Evolutionary conservation across 2,797 vertebrate genomes (phyloP), one percentile per base, ranked within the genome.

Genomic region (Anguilla pacifica): DNA sequence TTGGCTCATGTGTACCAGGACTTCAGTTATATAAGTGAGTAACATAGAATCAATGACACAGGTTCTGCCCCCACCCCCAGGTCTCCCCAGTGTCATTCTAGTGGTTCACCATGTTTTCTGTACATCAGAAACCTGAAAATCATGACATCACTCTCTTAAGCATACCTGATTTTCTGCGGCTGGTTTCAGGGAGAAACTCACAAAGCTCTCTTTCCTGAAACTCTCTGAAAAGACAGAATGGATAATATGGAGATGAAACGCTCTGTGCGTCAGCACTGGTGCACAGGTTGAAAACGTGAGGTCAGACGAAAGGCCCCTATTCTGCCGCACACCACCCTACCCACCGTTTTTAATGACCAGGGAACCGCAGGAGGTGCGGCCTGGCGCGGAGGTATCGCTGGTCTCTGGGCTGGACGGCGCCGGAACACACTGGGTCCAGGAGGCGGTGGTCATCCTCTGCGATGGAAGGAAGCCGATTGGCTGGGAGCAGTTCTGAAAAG

Each of bases 401-500:
- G 92, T 96, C 91, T 95, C 96, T 0, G 95, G 95, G 87, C 94
- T 96, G 74, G 96, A 95, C 1, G 93, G 93, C 3, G 91, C 93
- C 0, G 55, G 93, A 0, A 93, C 95, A 83, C 95, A 93, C 2
- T 88, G 92, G 39, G 95, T 95, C 96, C 97, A 97, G 79, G 96
- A 95, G 9, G 89, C 90, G 0, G 91, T 86, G 0, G 95, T 96
- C 59, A 94, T 96, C 84, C 94, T 95, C 49, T 97, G 97, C 31
- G 96, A 97, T 0, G 96, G 94, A 7, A 96, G 90, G 85, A 96
- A 97, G 90, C 95, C 96, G 91, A 93, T 93, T 43, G 96, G 97
- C 89, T 97, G 96, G 57, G 97, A 97, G 91, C 96, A 97, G 92
- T 97, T 97, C 98, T 98, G 94, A n/a, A 94, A 88, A 0, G 77